Evolutionary conservation across 2,113 vertebrate genomes (phyloP).

Genomic region (Oreochromis aureus): DNA sequence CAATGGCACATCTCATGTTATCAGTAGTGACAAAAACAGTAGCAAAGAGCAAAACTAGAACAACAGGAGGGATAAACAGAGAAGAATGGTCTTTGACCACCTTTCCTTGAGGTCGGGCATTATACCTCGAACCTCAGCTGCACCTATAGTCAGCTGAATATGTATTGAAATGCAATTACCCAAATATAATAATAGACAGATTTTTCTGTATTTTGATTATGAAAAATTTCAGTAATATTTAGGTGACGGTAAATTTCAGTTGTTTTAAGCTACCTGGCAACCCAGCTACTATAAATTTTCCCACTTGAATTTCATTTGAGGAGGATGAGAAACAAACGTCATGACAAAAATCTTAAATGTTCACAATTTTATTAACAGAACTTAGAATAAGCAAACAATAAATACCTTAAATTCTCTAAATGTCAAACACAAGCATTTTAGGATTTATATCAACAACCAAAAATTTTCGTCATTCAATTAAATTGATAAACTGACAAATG

Average conservation of each 20-base stretch:
- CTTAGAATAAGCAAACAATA: background rate
- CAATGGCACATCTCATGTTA: background rate
- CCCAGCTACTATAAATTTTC: background rate
- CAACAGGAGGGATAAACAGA: background rate
- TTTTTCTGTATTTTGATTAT: background rate
- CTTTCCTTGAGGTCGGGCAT: background rate
- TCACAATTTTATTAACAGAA: background rate
- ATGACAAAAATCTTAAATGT: background rate
- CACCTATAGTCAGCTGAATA: background rate
- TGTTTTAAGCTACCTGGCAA: background rate
- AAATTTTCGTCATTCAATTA: accelerated
- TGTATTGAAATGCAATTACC: background rate
- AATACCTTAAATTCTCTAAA: background rate
- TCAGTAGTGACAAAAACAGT: background rate
- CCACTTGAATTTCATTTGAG: background rate
- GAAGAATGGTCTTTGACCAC: background rate
- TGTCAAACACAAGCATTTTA: background rate
- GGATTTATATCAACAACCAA: background rate
- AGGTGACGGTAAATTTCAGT: background rate
- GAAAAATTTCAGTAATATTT: background rate
- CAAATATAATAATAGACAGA: background rate
- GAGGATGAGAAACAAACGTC: background rate
- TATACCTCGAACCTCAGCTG: accelerated
- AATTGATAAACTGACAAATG: background rate
- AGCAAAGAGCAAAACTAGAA: background rate